These are phyloP conservation scores for Zaprionus capensis DNA, from an alignment of 1,140 invertebrate species.

Conservation along the genomic window DNA sequence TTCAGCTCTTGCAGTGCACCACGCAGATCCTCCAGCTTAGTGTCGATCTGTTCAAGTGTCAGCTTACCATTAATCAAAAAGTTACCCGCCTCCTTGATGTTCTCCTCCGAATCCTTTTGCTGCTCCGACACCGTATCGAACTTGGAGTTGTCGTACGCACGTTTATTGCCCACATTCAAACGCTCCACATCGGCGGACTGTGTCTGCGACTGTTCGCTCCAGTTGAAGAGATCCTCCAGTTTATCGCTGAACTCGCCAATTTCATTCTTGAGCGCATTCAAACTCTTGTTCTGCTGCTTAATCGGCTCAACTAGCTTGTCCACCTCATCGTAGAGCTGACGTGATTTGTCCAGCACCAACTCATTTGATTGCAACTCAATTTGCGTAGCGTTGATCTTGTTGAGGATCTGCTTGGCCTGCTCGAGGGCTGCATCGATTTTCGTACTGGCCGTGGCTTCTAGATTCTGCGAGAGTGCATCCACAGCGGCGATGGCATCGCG, in stretches of 20 bases:
- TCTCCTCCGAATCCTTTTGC: constrained; percentile 83
- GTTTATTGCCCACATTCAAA: constrained; percentile 87
- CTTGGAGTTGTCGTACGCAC: constrained; percentile 83
- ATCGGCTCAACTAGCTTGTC: constrained; percentile 88
- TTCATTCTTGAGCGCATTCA: constrained; percentile 86
- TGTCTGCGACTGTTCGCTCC: constrained; percentile 87
- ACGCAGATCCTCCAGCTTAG: constrained; percentile 55
- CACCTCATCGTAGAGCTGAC: constrained; percentile 88
- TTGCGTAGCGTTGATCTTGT: constrained; percentile 83
- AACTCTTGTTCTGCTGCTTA: constrained; percentile 85
- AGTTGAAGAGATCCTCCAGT: constrained; percentile 90
- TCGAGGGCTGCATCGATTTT: constrained; percentile 91
- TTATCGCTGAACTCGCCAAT: constrained; percentile 88
- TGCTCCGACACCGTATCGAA: constrained; percentile 85
- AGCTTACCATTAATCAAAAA: constrained; percentile 74
- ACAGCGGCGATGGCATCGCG: constrained; percentile 88
- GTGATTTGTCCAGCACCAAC: constrained; percentile 87
- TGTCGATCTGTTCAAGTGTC: constrained; percentile 64
- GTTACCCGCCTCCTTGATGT: constrained; percentile 84
- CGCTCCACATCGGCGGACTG: constrained; percentile 87
- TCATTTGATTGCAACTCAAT: constrained; percentile 85
- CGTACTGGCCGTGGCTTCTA: constrained; percentile 89
- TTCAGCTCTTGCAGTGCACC: constrained; percentile 58
- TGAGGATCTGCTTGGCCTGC: constrained; percentile 89
- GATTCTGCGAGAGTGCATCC: constrained; percentile 87